Evolutionary conservation across 2,888 invertebrate genomes (phyloP).

Genomic region (Andrena hattorfiana): DNA sequence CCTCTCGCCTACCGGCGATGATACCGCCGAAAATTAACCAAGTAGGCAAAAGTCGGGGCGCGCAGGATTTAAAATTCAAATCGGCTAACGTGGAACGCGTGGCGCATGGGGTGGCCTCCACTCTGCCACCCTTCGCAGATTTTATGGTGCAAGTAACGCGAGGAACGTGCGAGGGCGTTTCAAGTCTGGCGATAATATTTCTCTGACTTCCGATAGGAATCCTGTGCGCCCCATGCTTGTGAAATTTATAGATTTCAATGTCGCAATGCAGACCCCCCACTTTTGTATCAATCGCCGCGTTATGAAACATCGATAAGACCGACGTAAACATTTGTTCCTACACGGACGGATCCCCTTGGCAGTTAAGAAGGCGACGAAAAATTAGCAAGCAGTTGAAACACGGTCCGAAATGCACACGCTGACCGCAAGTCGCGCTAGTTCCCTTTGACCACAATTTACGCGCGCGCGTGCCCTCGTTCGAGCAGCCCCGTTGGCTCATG

Average conservation of each 20-base stretch:
- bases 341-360: constrained; percentile 9
- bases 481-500: neutral
- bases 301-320: too few species aligned
- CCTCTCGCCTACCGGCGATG: constrained; percentile 3
- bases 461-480: constrained; percentile 2
- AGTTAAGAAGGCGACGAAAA: neutral
- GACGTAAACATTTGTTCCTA: too few species aligned
- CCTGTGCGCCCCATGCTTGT: constrained; percentile 1
- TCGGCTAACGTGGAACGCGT: constrained; percentile 67
- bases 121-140: constrained; percentile 46
- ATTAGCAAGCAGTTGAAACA: constrained; percentile 1
- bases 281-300: too few species aligned
- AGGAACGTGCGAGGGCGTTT: constrained; percentile 61
- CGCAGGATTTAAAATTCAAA: constrained; percentile 76
- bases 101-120: constrained; percentile 28
- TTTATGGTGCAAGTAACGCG: constrained; percentile 69
- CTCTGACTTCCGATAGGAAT: constrained; percentile 58
- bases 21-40: constrained; percentile 69
- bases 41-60: constrained; percentile 59
- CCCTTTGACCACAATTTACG: constrained; percentile 23
- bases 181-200: constrained; percentile 65
- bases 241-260: too few species aligned
- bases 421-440: constrained; percentile 37
- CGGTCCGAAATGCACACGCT: neutral
- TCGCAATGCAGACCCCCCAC: too few species aligned